Evolutionary conservation across 1,140 invertebrate genomes (phyloP), one percentile per base, ranked within the genome.

Genomic region (Pseudachorutes palmiensis): DNA sequence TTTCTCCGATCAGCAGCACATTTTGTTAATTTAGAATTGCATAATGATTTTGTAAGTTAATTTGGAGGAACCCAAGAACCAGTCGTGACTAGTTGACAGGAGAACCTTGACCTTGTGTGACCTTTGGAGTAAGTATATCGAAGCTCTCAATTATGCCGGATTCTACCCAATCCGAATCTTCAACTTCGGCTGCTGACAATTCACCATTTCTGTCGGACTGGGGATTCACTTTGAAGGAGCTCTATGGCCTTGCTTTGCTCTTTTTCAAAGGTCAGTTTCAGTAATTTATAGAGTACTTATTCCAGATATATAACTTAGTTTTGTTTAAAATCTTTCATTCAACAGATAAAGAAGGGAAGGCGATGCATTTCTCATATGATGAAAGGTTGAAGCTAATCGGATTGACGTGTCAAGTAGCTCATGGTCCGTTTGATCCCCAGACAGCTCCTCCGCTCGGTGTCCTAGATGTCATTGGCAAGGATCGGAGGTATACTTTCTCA

Each of bases 281-380:
- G n/a, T n/a, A n/a, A n/a, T n/a, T n/a, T n/a, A n/a, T n/a, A n/a
- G n/a, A n/a, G n/a, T n/a, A n/a, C n/a, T n/a, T n/a, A n/a, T n/a
- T n/a, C n/a, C n/a, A n/a, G n/a, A n/a, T n/a, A n/a, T n/a, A n/a
- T n/a, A n/a, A n/a, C n/a, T n/a, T n/a, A n/a, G n/a, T n/a, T n/a
- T n/a, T n/a, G n/a, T n/a, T n/a, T n/a, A n/a, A n/a, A n/a, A n/a
- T n/a, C n/a, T n/a, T n/a, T n/a, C n/a, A 22, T 62, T 33, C 48
- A 81, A n/a, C 79, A 94, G 94, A 97, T 78, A 97, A 97, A 83
- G 90, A 94, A 81, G 94, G 94, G 12, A 97, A 94, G 80, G 92
- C 94, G 61, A 83, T 97, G 36, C 92, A 96, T 76, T 82, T 97
- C 59, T 91, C 90, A 36, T 98, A 97, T 79, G 88, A 94, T 78